Conservation (phyloP, 1,140 invertebrate species). For the Drosophila truncata region DNA sequence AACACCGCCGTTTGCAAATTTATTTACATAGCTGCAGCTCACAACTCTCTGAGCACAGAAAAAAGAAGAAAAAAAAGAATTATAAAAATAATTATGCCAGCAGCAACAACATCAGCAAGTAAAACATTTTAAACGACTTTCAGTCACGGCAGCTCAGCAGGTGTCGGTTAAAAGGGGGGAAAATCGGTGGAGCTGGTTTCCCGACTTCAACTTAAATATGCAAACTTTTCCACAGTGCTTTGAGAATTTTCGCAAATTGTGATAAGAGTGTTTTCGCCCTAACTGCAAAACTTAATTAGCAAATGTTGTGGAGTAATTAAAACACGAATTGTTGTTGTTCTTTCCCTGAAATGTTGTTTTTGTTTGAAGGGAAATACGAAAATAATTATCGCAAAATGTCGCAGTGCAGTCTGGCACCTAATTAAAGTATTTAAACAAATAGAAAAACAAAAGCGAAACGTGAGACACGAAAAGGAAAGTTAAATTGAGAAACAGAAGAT, state of each 20-base stretch:
- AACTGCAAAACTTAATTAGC: slow-evolving; percentile 55
- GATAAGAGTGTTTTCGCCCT: slow-evolving; percentile 37
- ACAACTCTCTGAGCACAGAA: slow-evolving; percentile 29
- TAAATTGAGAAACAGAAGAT: not conserved
- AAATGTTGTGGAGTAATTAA: slow-evolving; percentile 48
- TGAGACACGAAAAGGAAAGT: not conserved
- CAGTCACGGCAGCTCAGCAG: slow-evolving; percentile 56
- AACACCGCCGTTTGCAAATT: slow-evolving; percentile 33
- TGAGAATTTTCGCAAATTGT: slow-evolving; percentile 35
- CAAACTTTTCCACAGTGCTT: slow-evolving; percentile 45
- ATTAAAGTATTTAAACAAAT: slow-evolving; percentile 6
- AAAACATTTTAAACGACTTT: slow-evolving; percentile 57
- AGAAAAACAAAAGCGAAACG: not conserved
- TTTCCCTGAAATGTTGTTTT: slow-evolving; percentile 10
- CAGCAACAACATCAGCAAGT: slow-evolving; percentile 39
- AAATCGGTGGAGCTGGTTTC: slow-evolving; percentile 6
- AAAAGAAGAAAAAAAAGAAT: slow-evolving; percentile 20
- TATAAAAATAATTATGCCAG: slow-evolving; percentile 56
- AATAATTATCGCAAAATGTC: slow-evolving; percentile 32
- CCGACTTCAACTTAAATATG: slow-evolving; percentile 54
- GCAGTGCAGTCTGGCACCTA: slow-evolving; percentile 26
- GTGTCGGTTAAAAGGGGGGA: slow-evolving; percentile 16
- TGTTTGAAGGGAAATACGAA: slow-evolving; percentile 4
- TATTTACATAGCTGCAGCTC: slow-evolving; percentile 36
- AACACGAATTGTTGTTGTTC: slow-evolving; percentile 2